Base-by-base conservation (phyloP, 1,140 invertebrate genomes). In the Solen grandis region DNA sequence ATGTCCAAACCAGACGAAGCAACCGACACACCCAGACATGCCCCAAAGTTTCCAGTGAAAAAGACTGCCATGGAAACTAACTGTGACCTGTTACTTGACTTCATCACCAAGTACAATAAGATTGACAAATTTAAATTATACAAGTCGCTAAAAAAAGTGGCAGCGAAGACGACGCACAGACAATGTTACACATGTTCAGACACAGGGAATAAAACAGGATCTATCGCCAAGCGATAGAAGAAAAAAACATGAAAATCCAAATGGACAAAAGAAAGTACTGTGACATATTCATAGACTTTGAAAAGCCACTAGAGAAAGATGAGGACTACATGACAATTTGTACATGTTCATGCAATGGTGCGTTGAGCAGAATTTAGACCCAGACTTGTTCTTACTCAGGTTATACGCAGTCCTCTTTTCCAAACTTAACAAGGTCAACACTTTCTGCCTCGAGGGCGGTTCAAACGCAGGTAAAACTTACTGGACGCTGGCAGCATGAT, bases 381-480 rank as follows among this genome's bases (percentile, higher is more conserved):
- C 57, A 57, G 54, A 57, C n/a, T n/a, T 57, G 2, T 50, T 69
- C 16, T 27, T 69, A 5, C 5, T 5, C 5, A 2, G 5, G 3
- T n/a, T 69, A 27, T 69, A 69, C 41, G n/a, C 25, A 3, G 41
- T 69, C 3, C 41, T 69, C 10, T 41, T 25, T 4, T 16, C 16
- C 33, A 5, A 27, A 25, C 14, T 41, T 25, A 25, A 50, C 14
- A 72, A 72, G 33, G 57, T 29, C 2, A 72, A 72, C 52, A 72
- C 52, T 22, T 22, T 72, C 3, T 52, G 29, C 31, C 31, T 72
- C 3, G 10, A 72, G 14, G 50, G 69, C 13, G 52, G 14, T 5
- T 14, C 4, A 16, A 72, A 72, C 52, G 52, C 69, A 4, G 69
- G 69, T 27, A 72, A 72, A 33, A 72, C 50, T 3, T 72, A 5